Base-by-base conservation (phyloP, 2,113 vertebrate genomes). In the Irena cyanogastra region DNA sequence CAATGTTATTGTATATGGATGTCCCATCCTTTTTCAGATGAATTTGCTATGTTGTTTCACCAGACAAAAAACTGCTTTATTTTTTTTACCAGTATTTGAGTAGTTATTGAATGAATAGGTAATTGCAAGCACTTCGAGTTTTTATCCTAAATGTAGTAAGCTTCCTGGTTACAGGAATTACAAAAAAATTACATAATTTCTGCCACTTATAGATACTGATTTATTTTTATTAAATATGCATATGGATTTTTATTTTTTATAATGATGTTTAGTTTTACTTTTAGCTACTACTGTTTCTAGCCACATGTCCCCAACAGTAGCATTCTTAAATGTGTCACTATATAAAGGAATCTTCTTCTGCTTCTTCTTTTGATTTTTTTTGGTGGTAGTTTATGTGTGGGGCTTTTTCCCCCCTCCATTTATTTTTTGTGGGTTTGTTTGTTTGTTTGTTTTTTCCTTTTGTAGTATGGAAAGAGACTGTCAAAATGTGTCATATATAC, bases 361-460 rank as follows among this genome's bases (percentile, higher is more conserved):
- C 17, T 78, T 7, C 30, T 63, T 33, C 4, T 69, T 53, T 66
- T 31, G 24, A 14, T n/a, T 13, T 18, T 59, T 31, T 75, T 65
- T 54, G 16, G 8, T 65, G 19, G 8, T 41, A n/a, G 15, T 56
- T 64, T 56, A 10, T 47, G 28, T 13, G 13, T 7, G 3, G 6
- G 4, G 2, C 0, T 21, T 53, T 37, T 23, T 10, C 6, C 9
- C 1, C 2, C 6, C 7, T 13, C 2, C 1, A 1, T 33, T 49
- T n/a, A n/a, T 60, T 41, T 33, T 45, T 28, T 28, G 24, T 49
- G 35, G 3, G 3, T 24, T 66, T 50, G 5, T 13, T 13, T 68
- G 47, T 16, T 28, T 45, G 7, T 57, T 21, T 27, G 15, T 16
- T 33, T 11, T 44, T 44, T 44, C 19, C 4, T 44, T 59, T 50